These are phyloP conservation scores for Anneissia japonica DNA, from an alignment of 35 echinoderm and acorn worm species.

Conservation along the genomic window DNA sequence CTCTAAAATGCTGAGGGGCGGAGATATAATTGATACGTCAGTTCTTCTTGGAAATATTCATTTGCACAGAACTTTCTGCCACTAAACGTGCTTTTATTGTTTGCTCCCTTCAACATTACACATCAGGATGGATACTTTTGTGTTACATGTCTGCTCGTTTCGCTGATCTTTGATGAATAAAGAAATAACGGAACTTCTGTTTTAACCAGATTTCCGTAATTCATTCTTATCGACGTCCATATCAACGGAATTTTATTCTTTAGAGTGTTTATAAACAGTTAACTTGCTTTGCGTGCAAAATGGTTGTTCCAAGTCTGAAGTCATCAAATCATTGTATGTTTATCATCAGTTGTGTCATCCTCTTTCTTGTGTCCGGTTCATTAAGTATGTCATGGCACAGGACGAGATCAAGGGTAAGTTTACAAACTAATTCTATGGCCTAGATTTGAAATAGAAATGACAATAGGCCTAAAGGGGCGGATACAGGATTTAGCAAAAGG, in stretches of 20 bases:
- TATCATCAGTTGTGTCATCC: neutral
- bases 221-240: neutral
- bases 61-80: neutral
- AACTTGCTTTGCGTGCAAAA: neutral
- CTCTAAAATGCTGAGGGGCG: neutral
- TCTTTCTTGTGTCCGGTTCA: neutral
- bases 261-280: neutral
- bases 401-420: neutral
- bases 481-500: no score
- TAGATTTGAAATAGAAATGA: no score
- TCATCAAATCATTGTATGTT: neutral
- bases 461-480: no score
- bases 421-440: no score
- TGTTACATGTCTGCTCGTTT: neutral
- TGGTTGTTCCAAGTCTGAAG: neutral
- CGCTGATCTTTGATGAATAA: neutral
- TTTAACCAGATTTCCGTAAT: neutral
- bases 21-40: neutral
- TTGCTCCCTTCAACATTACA: no score
- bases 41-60: neutral
- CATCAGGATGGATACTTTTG: no score
- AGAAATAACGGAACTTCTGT: neutral
- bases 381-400: neutral
- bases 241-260: neutral
- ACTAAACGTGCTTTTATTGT: neutral